Base-by-base conservation (phyloP, 1,140 invertebrate genomes). In the Eciton burchellii region DNA sequence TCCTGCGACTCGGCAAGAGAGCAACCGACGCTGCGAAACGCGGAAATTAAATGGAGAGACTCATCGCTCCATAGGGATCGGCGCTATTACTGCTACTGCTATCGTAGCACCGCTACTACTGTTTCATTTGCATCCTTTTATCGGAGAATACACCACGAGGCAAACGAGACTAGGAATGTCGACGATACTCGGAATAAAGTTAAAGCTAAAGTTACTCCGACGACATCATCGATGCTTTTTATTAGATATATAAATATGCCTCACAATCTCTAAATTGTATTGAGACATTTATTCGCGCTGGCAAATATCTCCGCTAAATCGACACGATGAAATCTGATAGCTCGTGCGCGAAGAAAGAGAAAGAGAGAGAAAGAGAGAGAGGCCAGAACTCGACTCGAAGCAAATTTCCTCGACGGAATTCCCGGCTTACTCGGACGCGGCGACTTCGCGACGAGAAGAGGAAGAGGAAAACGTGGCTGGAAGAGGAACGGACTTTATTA, bases 401-500 rank as follows among this genome's bases (percentile, higher is more conserved):
- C 45, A 14, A 77, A 43, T 56, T 26, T 77, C 3, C 19, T n/a
- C 16, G 29, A 26, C 4, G 14, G 11, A 59, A 62, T 76, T 52
- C 29, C 12, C 29, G 4, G 43, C 6, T 63, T 74, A n/a, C 14
- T 52, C 72, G 26, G 21, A 16, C 26, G 52, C 16, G 24, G 45
- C 12, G 41, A 63, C 14, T 60, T 19, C 16, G 16, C 16, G 56
- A n/a, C 24, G 21, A 49, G 12, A 24, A 72, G 54, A 16, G 4
- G 45, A 29, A 19, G 26, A 8, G 45, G 41, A 2, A 26, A 35
- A 41, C 21, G 14, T 9, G 59, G 35, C 11, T 49, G 19, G 8
- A 35, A 35, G 41, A 45, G 52, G 49, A 54, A 54, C 2, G 14
- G 73, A 77, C 72, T 82, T 82, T 77, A 76, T 82, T 56, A 63